These are phyloP conservation scores for Nephrotoma guestfalica DNA, from an alignment of 2,888 invertebrate genomes.

Conservation along the genomic window DNA sequence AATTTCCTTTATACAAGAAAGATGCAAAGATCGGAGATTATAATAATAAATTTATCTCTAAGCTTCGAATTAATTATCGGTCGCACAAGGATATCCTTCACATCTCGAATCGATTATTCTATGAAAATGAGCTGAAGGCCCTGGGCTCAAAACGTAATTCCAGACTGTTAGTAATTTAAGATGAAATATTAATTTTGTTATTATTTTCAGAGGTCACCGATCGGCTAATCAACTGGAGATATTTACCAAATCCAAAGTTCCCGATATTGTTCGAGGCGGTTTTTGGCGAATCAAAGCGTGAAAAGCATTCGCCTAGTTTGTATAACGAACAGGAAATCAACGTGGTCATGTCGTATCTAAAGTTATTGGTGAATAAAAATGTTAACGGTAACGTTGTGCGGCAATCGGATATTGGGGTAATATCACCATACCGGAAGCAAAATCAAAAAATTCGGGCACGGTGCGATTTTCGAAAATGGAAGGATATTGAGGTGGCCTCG, in stretches of 20 bases:
- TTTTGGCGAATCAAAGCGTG: constrained; percentile 38
- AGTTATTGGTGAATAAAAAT: constrained; percentile 33
- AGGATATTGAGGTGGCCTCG: constrained; percentile 54
- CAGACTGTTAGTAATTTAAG: background rate
- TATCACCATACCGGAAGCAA: constrained; percentile 40
- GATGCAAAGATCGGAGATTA: constrained; percentile 18
- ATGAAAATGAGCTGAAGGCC: constrained; percentile 44
- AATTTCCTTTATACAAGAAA: constrained; percentile 29
- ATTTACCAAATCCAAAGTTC: constrained; percentile 32
- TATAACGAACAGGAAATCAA: constrained; percentile 44
- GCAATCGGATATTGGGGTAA: constrained; percentile 40
- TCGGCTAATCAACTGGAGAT: constrained; percentile 27
- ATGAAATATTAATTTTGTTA: background rate
- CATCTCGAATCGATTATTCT: constrained; percentile 58
- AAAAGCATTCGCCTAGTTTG: constrained; percentile 38
- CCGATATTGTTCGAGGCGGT: constrained; percentile 45
- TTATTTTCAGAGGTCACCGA: constrained; percentile 9
- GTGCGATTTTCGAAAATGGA: constrained; percentile 20
- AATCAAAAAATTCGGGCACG: constrained; percentile 28
- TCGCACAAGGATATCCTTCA: constrained; percentile 48
- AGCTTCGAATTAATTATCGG: constrained; percentile 59
- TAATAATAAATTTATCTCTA: constrained; percentile 51
- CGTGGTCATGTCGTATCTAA: constrained; percentile 42
- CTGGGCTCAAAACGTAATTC: constrained; percentile 18
- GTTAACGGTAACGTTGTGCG: constrained; percentile 32